Evolutionary conservation across 2,888 invertebrate genomes (phyloP).

Genomic region (Cremastinae sp.): DNA sequence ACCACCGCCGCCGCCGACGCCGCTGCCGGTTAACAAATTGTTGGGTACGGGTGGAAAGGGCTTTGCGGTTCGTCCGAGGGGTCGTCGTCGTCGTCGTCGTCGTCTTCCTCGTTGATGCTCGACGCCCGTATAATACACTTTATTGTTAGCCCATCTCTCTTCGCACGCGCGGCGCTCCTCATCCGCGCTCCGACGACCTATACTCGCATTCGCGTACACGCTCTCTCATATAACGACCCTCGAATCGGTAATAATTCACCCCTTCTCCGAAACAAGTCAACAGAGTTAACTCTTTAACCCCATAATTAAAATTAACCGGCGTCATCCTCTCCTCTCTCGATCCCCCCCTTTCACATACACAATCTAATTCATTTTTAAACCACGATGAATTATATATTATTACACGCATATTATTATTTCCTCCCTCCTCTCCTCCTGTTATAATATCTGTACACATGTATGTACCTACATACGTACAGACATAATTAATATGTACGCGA

Average conservation of each 20-base stretch:
- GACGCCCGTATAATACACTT: conserved; percentile 76
- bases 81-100: too few relatives aligned
- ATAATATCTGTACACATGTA: too few relatives aligned
- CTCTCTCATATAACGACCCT: conserved; percentile 47
- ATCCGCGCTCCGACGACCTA: conserved; percentile 35
- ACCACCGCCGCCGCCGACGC: conserved; percentile 42
- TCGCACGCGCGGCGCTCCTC: too few relatives aligned
- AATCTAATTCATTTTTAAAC: too few relatives aligned
- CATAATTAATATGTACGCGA: too few relatives aligned
- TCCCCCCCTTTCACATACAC: neutral
- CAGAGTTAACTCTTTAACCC: conserved; percentile 65
- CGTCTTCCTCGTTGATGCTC: too few relatives aligned
- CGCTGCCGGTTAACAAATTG: conserved; percentile 79
- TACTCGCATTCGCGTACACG: conserved; percentile 1
- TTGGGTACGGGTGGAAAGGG: conserved; percentile 72
- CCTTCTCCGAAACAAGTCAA: conserved; percentile 42
- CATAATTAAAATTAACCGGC: conserved; percentile 75
- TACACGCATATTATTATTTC: too few relatives aligned
- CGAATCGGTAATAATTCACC: conserved; percentile 53
- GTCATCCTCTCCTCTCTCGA: conserved; percentile 44
- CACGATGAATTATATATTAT: too few relatives aligned
- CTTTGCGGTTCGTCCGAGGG: conserved; percentile 75
- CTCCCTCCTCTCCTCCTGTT: too few relatives aligned
- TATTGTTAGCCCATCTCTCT: conserved; percentile 78
- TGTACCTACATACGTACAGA: too few relatives aligned